phyloP scores from a whole-genome alignment of 2,113 vertebrate genomes.

The Microcebus ravelobensis region DNA sequence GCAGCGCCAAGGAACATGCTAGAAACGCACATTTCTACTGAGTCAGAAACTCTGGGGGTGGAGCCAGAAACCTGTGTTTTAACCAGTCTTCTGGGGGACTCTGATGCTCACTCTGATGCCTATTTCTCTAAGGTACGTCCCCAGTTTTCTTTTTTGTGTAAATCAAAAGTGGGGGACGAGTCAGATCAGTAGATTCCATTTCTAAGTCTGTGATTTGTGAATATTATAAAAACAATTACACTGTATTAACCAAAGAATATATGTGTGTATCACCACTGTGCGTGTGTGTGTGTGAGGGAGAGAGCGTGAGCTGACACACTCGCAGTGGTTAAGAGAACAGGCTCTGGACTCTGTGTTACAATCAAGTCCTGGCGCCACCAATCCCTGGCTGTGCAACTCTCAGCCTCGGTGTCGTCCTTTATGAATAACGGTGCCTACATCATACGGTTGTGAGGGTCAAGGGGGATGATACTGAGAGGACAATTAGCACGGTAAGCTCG shows the following conservation, averaged over 20 bases:
- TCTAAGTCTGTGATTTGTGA: not conserved
- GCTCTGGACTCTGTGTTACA: not conserved
- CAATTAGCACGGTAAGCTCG: not conserved
- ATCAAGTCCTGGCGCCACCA: not conserved
- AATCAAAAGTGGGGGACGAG: not conserved
- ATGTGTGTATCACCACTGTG: no score
- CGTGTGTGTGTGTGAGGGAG: not conserved
- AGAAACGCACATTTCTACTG: not conserved
- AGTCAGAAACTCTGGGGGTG: accelerated
- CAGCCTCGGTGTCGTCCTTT: not conserved
- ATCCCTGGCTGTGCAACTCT: not conserved
- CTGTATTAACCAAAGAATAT: not conserved
- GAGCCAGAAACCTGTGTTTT: not conserved
- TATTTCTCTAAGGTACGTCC: not conserved
- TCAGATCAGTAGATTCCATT: not conserved
- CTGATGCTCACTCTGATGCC: not conserved
- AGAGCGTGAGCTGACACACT: not conserved
- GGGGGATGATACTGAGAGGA: not conserved
- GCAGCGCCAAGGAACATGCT: not conserved
- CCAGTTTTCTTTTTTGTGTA: not conserved
- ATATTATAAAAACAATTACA: not conserved
- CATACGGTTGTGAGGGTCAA: not conserved
- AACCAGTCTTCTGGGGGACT: not conserved
- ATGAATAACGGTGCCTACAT: not conserved
- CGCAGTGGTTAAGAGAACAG: not conserved